Percentiles rank a stretch among this genome's conserved stretches.
Conservation (phyloP, 1,140 invertebrate genomes). For the Kradibia gibbosae region DNA sequence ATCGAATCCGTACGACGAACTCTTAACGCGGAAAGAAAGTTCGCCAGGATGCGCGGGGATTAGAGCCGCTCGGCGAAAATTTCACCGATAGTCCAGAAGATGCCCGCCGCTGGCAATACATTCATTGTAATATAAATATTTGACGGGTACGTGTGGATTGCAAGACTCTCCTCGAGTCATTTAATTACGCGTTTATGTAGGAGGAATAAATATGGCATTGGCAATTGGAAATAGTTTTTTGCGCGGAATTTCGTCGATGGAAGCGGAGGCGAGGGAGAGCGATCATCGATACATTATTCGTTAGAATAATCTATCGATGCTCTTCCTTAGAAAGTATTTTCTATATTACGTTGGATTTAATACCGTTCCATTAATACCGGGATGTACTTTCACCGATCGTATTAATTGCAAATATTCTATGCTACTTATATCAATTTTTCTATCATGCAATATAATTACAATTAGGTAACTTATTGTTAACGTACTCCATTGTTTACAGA, state of each 20-base stretch:
- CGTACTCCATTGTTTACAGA: too few species aligned
- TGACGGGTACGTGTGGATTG: not conserved
- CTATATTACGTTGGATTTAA: not conserved
- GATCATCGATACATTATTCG: not conserved
- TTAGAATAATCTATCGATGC: too few species aligned
- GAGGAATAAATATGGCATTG: conserved; percentile 30
- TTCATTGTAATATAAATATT: conserved; percentile 44
- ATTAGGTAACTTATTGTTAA: too few species aligned
- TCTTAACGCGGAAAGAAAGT: conserved; percentile 32
- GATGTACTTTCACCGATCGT: not conserved
- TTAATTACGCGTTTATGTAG: too few species aligned
- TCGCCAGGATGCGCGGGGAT: not conserved
- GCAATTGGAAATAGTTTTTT: conserved; percentile 2
- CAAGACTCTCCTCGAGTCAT: too few species aligned
- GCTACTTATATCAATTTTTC: not conserved
- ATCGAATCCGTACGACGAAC: not conserved
- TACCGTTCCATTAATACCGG: not conserved
- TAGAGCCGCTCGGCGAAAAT: not conserved
- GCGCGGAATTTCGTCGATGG: conserved; percentile 13
- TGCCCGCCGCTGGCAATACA: not conserved
- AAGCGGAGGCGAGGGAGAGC: not conserved
- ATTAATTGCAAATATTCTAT: not conserved
- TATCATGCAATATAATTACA: not conserved
- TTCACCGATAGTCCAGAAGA: not conserved
- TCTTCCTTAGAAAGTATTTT: not conserved